These are phyloP conservation scores for Mormyrus iriodes DNA, from an alignment of 2,113 vertebrate species.

Conservation along the genomic window DNA sequence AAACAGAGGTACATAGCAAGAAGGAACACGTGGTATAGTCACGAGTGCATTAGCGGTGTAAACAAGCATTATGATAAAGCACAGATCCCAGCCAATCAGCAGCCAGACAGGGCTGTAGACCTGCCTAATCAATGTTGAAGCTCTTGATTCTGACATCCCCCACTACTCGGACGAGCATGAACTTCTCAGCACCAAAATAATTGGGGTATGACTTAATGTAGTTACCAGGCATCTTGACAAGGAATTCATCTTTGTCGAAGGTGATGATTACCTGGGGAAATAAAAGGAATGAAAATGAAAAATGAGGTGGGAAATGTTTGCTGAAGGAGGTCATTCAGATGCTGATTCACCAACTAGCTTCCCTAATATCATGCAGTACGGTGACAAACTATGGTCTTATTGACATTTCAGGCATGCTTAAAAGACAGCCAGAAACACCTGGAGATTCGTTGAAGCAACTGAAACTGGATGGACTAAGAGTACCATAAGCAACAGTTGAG, in stretches of 20 bases:
- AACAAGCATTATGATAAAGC: neutral
- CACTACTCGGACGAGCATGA: slow-evolving; percentile 45
- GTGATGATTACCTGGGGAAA: slow-evolving; percentile 52
- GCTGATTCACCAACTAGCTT: neutral
- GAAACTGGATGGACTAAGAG: too few species aligned
- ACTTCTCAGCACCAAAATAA: slow-evolving; percentile 55
- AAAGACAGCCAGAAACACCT: neutral
- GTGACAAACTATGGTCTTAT: too few species aligned
- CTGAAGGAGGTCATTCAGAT: neutral
- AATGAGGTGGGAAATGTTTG: neutral
- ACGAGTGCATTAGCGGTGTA: neutral
- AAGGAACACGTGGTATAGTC: neutral
- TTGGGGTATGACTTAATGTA: slow-evolving; percentile 57
- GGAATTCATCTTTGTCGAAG: slow-evolving; percentile 54
- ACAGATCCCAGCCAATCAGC: neutral
- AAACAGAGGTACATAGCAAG: neutral
- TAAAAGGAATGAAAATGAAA: neutral
- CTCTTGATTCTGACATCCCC: slow-evolving; percentile 49
- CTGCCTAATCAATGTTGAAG: slow-evolving; percentile 53
- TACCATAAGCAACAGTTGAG: too few species aligned
- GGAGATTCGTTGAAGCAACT: too few species aligned
- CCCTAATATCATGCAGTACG: too few species aligned
- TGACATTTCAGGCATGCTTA: too few species aligned
- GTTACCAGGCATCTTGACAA: slow-evolving; percentile 58
- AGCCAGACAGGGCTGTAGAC: neutral